Base-by-base conservation (phyloP, 2,113 vertebrate genomes). In the Fukomys damarensis region DNA sequence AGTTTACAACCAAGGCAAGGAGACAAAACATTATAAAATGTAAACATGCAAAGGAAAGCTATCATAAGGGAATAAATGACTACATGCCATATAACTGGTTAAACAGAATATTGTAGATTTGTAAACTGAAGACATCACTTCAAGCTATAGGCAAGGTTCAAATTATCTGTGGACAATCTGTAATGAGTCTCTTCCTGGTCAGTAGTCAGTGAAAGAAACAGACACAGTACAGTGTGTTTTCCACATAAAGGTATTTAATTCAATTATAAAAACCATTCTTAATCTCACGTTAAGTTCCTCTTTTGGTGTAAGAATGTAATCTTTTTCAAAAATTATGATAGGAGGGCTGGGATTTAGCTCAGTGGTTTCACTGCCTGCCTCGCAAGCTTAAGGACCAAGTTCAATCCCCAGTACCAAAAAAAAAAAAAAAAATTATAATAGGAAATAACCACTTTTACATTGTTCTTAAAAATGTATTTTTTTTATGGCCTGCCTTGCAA, bases 21-120 rank as follows among this genome's bases (percentile, higher is more conserved):
- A 96, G 80, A 94, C 19, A 89, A 93, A 97, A 93, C 49, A 92
- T 59, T 88, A 77, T 95, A 95, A 96, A 95, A 96, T 38, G 66
- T 90, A 88, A 96, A 96, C n/a, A 95, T 65, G 86, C 77, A 91
- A 94, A 77, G 6, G 30, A 76, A 35, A 79, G 11, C 76, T 92
- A 56, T 58, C 80, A 89, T 70, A 49, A 95, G 72, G 74, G 89
- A 95, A 97, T 90, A 89, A 58, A 94, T 68, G 80, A 96, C 20
- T 59, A 91, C 38, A 19, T 93, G 24, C 56, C 72, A 94, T 20
- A n/a, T 16, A 74, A 87, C 2, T 68, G 14, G 43, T 91, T 91
- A 92, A 96, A 84, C 20, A 89, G 92, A 95, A 82, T n/a, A 41
- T 10, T 63, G 11, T 63, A 22, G 54, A n/a, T 89, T 66, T 93